These are phyloP conservation scores for Hyles vespertilio DNA, from an alignment of 1,140 invertebrate species.

Conservation along the genomic window DNA sequence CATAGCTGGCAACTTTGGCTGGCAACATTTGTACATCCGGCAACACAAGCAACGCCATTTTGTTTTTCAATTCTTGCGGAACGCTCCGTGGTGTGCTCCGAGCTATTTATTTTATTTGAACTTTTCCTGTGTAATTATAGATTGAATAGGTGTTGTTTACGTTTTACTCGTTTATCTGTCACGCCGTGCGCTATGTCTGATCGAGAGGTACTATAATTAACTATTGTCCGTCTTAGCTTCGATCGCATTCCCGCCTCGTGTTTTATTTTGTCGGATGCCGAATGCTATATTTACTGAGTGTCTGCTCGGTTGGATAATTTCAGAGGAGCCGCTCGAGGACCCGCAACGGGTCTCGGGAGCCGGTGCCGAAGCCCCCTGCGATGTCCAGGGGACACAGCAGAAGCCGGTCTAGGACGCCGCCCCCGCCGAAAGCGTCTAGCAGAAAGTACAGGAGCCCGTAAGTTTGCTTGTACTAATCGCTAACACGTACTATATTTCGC, in stretches of 20 bases:
- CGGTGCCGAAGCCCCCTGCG: slow-evolving; percentile 49
- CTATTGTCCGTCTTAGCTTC: slow-evolving; percentile 22
- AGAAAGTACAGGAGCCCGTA: slow-evolving; percentile 68
- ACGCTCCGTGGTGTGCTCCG: slow-evolving; percentile 40
- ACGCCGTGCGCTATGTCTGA: slow-evolving; percentile 62
- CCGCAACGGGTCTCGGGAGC: slow-evolving; percentile 68
- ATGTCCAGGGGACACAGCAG: slow-evolving; percentile 70
- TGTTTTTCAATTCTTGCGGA: slow-evolving; percentile 51
- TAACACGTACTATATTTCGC: slow-evolving; percentile 7
- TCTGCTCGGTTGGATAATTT: slow-evolving; percentile 37
- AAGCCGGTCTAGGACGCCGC: slow-evolving; percentile 69
- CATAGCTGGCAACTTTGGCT: no score
- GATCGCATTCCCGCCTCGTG: slow-evolving; percentile 40
- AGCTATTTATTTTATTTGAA: slow-evolving; percentile 40
- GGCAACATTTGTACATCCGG: no score
- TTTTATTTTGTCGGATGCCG: slow-evolving; percentile 41
- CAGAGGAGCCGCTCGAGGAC: slow-evolving; percentile 72
- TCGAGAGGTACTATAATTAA: slow-evolving; percentile 71
- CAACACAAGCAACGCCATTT: slow-evolving; percentile 47
- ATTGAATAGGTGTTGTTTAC: slow-evolving; percentile 44
- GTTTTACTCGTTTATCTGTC: slow-evolving; percentile 42
- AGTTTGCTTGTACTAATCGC: slow-evolving; percentile 28
- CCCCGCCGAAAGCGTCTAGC: slow-evolving; percentile 62
- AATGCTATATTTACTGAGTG: slow-evolving; percentile 31
- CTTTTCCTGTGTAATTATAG: slow-evolving; percentile 46